Conservation (phyloP, 2,113 vertebrate species). For the human (Homo sapiens) region GRCh38 chr9:117708501-117709000, state of each 20-base stretch:
- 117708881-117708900: background rate
- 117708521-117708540: background rate
- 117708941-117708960: background rate
- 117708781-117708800: background rate
- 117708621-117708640: conserved; percentile 78
- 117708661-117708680: conserved; percentile 71
- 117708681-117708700: conserved; percentile 79
- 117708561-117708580: conserved; percentile 79
- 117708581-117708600: conserved; percentile 81
- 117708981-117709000: background rate
- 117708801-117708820: background rate
- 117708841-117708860: background rate
- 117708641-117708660: conserved; percentile 87
- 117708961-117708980: background rate
- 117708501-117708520: background rate
- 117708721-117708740: conserved; percentile 83
- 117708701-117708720: conserved; percentile 82
- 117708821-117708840: background rate
- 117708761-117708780: background rate
- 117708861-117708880: background rate
- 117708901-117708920: background rate
- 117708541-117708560: conserved; percentile 66
- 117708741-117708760: background rate
- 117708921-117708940: background rate
- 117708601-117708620: conserved; percentile 69